A percentile compares a stretch with the other conserved stretches of the same genome.
Evolutionary conservation across 1,140 invertebrate genomes (phyloP).

Genomic region (Eriosoma lanigerum): DNA sequence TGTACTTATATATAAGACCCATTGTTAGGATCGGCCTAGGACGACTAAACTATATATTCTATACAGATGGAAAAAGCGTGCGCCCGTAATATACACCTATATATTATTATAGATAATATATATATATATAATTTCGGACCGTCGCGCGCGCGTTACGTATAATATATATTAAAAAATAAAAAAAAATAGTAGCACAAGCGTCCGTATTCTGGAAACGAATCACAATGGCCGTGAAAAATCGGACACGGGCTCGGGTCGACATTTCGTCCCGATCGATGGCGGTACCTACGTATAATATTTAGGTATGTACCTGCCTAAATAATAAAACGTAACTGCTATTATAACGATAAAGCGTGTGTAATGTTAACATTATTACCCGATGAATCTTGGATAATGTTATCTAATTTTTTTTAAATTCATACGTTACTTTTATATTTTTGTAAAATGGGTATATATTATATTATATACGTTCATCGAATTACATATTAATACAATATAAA

Average conservation of each 20-base stretch:
- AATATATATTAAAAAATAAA: neutral
- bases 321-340: too few relatives aligned
- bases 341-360: too few relatives aligned
- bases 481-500: too few relatives aligned
- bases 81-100: conserved; percentile 4
- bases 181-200: conserved; percentile 48
- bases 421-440: too few relatives aligned
- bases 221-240: conserved; percentile 51
- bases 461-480: too few relatives aligned
- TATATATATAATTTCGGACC: neutral
- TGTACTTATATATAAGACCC: neutral
- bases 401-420: too few relatives aligned
- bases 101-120: neutral
- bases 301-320: too few relatives aligned
- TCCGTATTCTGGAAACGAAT: conserved; percentile 39
- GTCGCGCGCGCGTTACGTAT: neutral
- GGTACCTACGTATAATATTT: too few relatives aligned
- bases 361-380: too few relatives aligned
- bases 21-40: conserved; percentile 1
- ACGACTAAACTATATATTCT: conserved; percentile 1
- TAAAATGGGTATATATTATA: too few relatives aligned
- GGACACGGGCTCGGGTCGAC: conserved; percentile 46
- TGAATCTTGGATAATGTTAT: too few relatives aligned
- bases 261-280: neutral
- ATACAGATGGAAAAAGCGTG: conserved; percentile 15